phyloP scores from a whole-genome alignment of 92 coral and sea anemone species.

The Hydrozoanthus gracilis region DNA sequence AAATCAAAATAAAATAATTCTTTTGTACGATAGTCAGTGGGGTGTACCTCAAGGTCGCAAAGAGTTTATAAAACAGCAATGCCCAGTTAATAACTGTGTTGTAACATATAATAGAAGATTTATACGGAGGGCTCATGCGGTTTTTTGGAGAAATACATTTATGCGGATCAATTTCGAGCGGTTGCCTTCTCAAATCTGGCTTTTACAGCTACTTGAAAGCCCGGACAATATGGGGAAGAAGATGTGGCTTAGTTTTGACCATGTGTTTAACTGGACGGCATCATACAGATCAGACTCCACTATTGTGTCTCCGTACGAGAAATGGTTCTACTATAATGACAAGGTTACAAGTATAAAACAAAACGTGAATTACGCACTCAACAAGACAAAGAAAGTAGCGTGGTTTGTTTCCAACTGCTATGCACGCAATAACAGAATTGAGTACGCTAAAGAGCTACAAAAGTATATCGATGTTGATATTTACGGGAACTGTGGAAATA shows the following conservation, averaged over 20 bases:
- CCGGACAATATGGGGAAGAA: background rate
- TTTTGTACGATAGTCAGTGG: background rate
- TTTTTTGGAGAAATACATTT: background rate
- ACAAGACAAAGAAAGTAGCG: conserved; percentile 29
- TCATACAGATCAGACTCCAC: conserved; percentile 23
- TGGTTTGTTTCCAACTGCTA: conserved; percentile 18
- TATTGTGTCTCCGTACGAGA: conserved; percentile 29
- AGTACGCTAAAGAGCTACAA: conserved; percentile 16
- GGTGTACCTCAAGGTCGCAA: conserved; percentile 1
- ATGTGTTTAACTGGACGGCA: conserved; percentile 8
- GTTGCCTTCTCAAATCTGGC: conserved; percentile 12
- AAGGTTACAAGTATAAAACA: background rate
- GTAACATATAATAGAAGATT: background rate
- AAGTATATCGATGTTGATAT: conserved; percentile 22
- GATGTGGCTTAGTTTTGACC: background rate
- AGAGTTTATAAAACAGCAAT: conserved; percentile 7
- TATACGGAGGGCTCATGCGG: conserved; percentile 2
- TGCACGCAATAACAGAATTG: background rate
- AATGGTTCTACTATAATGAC: conserved; percentile 18
- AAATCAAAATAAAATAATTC: background rate
- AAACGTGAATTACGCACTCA: conserved; percentile 20
- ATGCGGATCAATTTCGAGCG: background rate
- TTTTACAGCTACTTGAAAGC: conserved; percentile 23
- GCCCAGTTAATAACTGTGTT: conserved; percentile 19
- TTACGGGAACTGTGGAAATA: conserved; percentile 19